Evolutionary conservation across 1,140 invertebrate species (phyloP), one percentile per base, ranked within the genome.

Genomic region (Aethina tumida): DNA sequence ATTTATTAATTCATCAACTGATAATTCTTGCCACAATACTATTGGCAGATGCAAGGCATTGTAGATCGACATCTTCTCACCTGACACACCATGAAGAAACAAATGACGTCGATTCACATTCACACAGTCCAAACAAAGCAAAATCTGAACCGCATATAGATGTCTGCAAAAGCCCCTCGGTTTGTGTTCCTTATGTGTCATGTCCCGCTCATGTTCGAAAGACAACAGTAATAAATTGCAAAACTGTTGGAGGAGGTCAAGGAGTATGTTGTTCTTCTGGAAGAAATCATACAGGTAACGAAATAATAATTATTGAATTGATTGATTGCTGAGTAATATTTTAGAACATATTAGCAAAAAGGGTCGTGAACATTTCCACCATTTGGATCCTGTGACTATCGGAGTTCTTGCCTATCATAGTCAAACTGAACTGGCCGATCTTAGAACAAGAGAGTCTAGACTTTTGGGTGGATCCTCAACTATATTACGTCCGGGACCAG

Each of bases 211-310:
- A 74, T 48, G 51, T 75, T 0, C 52, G 67, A 8, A 45, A 56
- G 5, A 62, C 66, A 35, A 61, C 63, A 26, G 62, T 58, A 12
- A 52, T 53, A 5, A 53, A 55, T 7, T 77, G 75, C 32, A 66
- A 69, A 37, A 50, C 72, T 3, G 47, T 59, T 1, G 52, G 42
- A 2, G 60, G 60, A 0, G 56, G 59, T 34, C 47, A 54, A 8
- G 74, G 75, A 1, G 63, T 73, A 7, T 75, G 74, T 44, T 78
- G 75, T 41, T 59, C 60, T 9, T 74, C 73, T 3, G 73, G 74
- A 2, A 65, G 66, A 28, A 67, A 66, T 47, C 71, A 74, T 56
- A 71, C 70, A 34, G 66, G 71, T 70, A 47, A 39, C 30, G 24
- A n/a, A 28, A 16, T 21, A 20, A 20, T 5, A 5, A 9, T 10